phyloP scores from a whole-genome alignment of 2,113 vertebrate species.

The Ochotona curzoniae region DNA sequence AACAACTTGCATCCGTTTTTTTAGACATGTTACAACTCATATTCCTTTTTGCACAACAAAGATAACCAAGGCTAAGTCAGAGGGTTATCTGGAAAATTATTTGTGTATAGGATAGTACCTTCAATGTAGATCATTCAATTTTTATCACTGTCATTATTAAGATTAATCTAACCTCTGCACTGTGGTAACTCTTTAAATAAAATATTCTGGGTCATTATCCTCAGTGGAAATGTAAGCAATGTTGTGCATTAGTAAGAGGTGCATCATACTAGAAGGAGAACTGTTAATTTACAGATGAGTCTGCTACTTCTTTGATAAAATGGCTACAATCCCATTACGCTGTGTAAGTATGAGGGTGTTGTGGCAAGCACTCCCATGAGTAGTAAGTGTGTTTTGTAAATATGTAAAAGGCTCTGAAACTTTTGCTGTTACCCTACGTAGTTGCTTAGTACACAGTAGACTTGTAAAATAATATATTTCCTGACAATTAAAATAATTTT shows the following conservation, averaged over 20 bases:
- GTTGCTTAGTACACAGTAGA: background rate
- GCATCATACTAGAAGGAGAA: background rate
- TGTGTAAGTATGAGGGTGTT: background rate
- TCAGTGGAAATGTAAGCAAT: background rate
- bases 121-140: background rate
- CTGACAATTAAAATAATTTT: background rate
- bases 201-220: background rate
- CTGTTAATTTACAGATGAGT: background rate
- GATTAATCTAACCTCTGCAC: constrained; percentile 1
- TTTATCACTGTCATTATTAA: background rate
- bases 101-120: background rate
- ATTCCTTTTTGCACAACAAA: background rate
- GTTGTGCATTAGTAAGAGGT: background rate
- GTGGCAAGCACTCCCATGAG: background rate
- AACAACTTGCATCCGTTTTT: background rate
- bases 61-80: background rate
- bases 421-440: background rate
- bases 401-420: background rate
- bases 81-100: background rate
- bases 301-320: constrained; percentile 9
- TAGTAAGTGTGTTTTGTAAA: background rate
- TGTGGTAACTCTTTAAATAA: constrained; percentile 6
- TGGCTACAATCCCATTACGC: background rate
- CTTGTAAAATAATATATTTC: background rate
- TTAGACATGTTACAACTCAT: background rate